A percentile compares a stretch with the other conserved stretches of the same genome.
Evolutionary conservation across 2,797 vertebrate species (phyloP).

Genomic region (Lithobates sylvaticus): DNA sequence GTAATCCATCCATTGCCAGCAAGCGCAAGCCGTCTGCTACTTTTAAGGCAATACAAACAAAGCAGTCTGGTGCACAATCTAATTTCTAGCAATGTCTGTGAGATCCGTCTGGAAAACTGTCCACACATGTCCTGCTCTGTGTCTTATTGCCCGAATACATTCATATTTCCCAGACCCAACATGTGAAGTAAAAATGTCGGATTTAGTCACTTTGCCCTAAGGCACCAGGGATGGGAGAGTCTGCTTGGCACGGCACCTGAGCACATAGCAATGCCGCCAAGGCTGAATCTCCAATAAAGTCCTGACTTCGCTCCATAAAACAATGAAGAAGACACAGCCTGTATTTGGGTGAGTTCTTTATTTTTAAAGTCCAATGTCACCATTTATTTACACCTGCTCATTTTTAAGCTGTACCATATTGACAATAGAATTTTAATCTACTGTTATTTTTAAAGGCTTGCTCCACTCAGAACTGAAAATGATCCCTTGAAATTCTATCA

Average conservation of each 20-base stretch:
- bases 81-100: conserved; percentile 19
- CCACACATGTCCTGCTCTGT: conserved; percentile 25
- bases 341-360: background rate
- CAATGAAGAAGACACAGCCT: background rate
- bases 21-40: background rate
- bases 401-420: background rate
- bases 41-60: conserved; percentile 14
- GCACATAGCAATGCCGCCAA: background rate
- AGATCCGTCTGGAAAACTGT: conserved; percentile 25
- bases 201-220: conserved; percentile 34
- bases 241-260: conserved; percentile 23
- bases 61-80: conserved; percentile 15
- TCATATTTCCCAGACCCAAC: conserved; percentile 20
- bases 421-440: background rate
- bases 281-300: background rate
- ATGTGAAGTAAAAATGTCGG: conserved; percentile 12
- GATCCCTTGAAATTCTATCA: too few relatives aligned
- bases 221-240: conserved; percentile 28
- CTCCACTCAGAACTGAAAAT: background rate
- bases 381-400: background rate
- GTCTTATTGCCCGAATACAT: background rate
- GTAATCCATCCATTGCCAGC: background rate
- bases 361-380: background rate
- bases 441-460: too few relatives aligned
- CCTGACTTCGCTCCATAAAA: background rate